Evolutionary conservation across 2,888 invertebrate species (phyloP).

Genomic region (Pachliopta kotzebuea): DNA sequence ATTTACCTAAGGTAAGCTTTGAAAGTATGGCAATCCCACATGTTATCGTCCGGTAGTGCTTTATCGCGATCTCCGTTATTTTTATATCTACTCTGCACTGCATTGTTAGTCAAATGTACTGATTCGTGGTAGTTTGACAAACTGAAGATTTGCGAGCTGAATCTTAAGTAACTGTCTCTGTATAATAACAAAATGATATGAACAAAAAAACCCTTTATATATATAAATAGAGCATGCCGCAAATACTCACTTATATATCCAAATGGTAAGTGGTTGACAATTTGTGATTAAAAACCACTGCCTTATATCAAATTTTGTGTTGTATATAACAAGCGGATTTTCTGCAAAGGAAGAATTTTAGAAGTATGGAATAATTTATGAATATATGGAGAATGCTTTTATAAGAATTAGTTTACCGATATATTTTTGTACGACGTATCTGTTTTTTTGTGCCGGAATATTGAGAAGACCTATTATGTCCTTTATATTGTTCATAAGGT

Average conservation of each 20-base stretch:
- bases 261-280: conserved; percentile 93
- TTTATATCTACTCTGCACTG: conserved; percentile 93
- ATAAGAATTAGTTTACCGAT: conserved; percentile 82
- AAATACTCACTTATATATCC: conserved; percentile 91
- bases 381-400: background rate
- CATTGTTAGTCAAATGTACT: conserved; percentile 95
- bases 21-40: conserved; percentile 96
- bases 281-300: conserved; percentile 97
- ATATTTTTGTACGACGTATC: conserved; percentile 97
- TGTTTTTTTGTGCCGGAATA: conserved; percentile 83
- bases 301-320: conserved; percentile 96
- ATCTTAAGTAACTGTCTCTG: conserved; percentile 94
- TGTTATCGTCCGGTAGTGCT: conserved; percentile 92
- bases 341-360: conserved; percentile 74
- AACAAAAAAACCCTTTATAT: background rate
- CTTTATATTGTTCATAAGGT: conserved; percentile 91
- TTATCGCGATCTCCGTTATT: conserved; percentile 86
- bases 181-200: conserved; percentile 6
- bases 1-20: conserved; percentile 84
- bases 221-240: background rate
- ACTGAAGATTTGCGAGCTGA: conserved; percentile 94
- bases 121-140: conserved; percentile 94
- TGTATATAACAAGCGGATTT: conserved; percentile 91
- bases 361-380: background rate
- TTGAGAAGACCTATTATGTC: conserved; percentile 90